phyloP scores from a whole-genome alignment of 1,140 invertebrate genomes.

The Megalonaias nervosa region DNA sequence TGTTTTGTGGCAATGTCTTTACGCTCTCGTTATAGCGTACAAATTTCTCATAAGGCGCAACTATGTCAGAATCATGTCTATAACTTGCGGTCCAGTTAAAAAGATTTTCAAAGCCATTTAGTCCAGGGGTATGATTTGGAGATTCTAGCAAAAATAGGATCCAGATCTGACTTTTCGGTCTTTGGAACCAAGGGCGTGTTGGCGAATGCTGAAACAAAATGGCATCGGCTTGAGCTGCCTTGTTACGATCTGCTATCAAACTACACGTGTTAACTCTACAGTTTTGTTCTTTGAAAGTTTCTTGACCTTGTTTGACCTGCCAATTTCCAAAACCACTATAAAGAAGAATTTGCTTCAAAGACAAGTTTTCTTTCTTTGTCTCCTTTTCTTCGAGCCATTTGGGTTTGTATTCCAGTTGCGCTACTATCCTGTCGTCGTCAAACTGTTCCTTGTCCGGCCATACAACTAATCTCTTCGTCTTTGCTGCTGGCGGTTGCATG shows the following conservation, averaged over 20 bases:
- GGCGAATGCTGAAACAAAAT: constrained; percentile 39
- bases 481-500: not conserved
- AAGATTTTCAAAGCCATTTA: constrained; percentile 82
- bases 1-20: constrained; percentile 44
- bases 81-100: constrained; percentile 94
- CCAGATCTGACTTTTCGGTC: constrained; percentile 48
- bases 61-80: constrained; percentile 92
- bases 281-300: constrained; percentile 37
- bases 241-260: constrained; percentile 31
- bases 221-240: constrained; percentile 35
- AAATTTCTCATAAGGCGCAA: constrained; percentile 94
- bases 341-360: constrained; percentile 53
- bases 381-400: constrained; percentile 4
- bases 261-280: constrained; percentile 48
- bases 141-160: constrained; percentile 84
- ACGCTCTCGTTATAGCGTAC: constrained; percentile 36
- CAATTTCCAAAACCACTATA: constrained; percentile 38
- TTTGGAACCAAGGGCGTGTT: constrained; percentile 7
- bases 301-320: constrained; percentile 27
- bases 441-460: constrained; percentile 39
- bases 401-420: constrained; percentile 49
- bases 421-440: constrained; percentile 46
- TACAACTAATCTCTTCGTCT: constrained; percentile 5
- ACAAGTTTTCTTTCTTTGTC: constrained; percentile 8
- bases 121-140: constrained; percentile 76